Conservation (phyloP, 2,113 vertebrate genomes). For the Orycteropus afer region DNA sequence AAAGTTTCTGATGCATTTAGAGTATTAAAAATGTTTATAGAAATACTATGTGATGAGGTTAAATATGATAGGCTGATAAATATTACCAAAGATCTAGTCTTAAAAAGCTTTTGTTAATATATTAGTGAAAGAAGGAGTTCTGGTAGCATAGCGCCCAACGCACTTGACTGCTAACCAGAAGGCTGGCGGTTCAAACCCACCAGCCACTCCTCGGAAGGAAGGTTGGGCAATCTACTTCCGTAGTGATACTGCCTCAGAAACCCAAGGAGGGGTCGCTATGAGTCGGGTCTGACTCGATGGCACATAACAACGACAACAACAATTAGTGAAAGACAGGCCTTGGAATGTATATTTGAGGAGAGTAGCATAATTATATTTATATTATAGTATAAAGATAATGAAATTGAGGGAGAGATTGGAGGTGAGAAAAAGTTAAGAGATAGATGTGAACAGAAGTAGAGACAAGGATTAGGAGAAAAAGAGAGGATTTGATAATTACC, state of each 20-base stretch:
- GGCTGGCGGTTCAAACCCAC: too few species aligned
- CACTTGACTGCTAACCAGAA: too few species aligned
- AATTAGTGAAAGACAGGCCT: background rate
- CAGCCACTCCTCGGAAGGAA: too few species aligned
- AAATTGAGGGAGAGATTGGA: background rate
- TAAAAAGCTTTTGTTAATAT: background rate
- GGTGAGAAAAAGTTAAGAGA: background rate
- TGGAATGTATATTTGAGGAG: background rate
- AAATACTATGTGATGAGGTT: background rate
- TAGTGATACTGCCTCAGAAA: too few species aligned
- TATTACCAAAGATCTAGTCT: background rate
- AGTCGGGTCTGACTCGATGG: too few species aligned
- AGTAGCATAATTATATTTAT: background rate
- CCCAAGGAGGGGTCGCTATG: too few species aligned
- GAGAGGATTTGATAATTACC: background rate
- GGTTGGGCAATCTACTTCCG: too few species aligned
- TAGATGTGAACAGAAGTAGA: background rate
- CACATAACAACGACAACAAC: too few species aligned
- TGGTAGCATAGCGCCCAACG: too few species aligned
- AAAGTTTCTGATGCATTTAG: background rate
- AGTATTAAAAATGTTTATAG: background rate
- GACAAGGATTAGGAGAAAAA: background rate
- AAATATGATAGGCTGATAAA: constrained; percentile 6
- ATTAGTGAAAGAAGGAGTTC: background rate
- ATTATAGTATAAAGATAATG: background rate